phyloP scores from a whole-genome alignment of 2,797 vertebrate species.

The Gymnopithys bicolor region DNA sequence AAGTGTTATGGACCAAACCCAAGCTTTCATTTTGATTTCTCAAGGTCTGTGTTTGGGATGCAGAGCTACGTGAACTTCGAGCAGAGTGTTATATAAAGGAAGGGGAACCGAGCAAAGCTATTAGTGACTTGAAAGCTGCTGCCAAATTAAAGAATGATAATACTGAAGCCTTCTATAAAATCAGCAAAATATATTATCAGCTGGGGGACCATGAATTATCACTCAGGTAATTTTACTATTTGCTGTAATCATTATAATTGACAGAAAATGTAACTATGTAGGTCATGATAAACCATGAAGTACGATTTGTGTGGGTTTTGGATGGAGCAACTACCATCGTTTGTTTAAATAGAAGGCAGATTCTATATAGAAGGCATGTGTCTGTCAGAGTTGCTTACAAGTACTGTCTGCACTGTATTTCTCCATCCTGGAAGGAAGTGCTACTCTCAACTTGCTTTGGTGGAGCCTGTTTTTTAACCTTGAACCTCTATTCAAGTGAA shows the following conservation, averaged over 20 bases:
- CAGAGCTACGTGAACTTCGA: constrained; percentile 90
- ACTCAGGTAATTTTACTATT: constrained; percentile 85
- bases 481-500: not conserved
- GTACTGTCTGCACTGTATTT: not conserved
- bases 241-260: not conserved
- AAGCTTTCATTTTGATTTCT: constrained; percentile 74
- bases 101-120: constrained; percentile 93
- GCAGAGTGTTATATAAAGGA: constrained; percentile 93
- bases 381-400: accelerated
- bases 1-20: constrained; percentile 29
- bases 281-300: not conserved
- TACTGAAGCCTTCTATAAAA: constrained; percentile 94
- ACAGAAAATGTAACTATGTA: not conserved
- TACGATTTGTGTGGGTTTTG: not conserved
- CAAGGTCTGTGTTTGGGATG: constrained; percentile 96
- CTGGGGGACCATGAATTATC: constrained; percentile 96
- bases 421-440: not conserved
- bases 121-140: constrained; percentile 93
- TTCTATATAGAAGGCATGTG: no score
- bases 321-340: not conserved
- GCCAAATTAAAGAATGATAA: constrained; percentile 95
- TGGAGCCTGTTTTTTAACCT: not conserved
- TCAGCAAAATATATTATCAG: constrained; percentile 94
- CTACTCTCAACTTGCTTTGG: not conserved
- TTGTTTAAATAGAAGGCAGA: not conserved